A percentile compares a stretch with the other conserved stretches of the same genome.
Evolutionary conservation across 2,113 vertebrate species (phyloP).

Genomic region (Neogobius melanostomus): DNA sequence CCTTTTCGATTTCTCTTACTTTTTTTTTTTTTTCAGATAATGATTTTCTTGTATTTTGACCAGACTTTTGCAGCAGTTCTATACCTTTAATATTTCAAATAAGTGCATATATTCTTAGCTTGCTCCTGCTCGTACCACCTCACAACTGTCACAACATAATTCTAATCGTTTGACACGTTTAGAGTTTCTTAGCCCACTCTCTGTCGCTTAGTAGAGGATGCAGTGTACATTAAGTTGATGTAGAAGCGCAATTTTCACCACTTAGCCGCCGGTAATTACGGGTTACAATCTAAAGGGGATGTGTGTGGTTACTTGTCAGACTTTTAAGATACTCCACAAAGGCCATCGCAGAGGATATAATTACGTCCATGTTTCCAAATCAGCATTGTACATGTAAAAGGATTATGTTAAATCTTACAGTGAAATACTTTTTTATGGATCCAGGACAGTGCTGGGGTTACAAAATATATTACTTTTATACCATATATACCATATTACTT

Average conservation of each 20-base stretch:
- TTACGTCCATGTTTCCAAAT: background rate
- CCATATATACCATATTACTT: too few relatives aligned
- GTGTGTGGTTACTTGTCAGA: background rate
- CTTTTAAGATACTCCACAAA: background rate
- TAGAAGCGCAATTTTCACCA: background rate
- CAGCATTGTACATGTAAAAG: background rate
- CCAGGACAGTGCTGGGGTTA: too few relatives aligned
- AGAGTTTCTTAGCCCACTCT: constrained; percentile 33
- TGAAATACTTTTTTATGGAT: background rate
- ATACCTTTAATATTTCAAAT: constrained; percentile 73
- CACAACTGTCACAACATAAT: constrained; percentile 67
- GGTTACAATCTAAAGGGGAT: background rate
- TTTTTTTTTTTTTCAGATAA: constrained; percentile 20
- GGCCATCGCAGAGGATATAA: background rate
- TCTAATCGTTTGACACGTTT: constrained; percentile 53
- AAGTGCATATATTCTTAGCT: constrained; percentile 68
- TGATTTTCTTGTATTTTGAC: constrained; percentile 55
- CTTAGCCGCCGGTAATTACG: constrained; percentile 8
- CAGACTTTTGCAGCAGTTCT: constrained; percentile 61
- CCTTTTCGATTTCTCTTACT: background rate
- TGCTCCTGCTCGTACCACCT: constrained; percentile 50
- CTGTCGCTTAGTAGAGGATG: constrained; percentile 17
- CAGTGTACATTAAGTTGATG: constrained; percentile 22
- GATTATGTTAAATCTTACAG: background rate
- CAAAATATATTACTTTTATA: too few relatives aligned